Percentiles rank a stretch among this genome's conserved stretches.
Conservation (phyloP, 2,797 vertebrate species). For the Diglossa cyanea region DNA sequence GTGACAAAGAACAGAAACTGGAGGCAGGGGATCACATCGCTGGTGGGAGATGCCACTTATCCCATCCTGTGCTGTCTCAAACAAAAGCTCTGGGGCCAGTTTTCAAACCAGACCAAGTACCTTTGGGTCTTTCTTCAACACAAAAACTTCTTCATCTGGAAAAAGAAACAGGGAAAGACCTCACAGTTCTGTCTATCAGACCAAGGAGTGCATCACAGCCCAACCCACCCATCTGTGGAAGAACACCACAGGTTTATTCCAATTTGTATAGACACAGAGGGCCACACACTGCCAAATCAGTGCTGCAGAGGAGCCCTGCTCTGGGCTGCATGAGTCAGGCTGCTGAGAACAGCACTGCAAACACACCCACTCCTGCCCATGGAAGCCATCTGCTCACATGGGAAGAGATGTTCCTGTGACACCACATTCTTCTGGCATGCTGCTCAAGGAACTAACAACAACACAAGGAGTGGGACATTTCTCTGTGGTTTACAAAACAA, state of each 20-base stretch:
- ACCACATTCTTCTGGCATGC: background rate
- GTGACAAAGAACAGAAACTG: background rate
- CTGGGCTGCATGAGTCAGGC: background rate
- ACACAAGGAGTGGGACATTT: background rate
- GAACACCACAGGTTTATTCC: background rate
- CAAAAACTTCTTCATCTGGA: background rate
- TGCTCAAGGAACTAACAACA: background rate
- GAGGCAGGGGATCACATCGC: background rate
- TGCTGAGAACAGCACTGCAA: background rate
- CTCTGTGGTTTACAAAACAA: slow-evolving; percentile 17
- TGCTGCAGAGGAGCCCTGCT: background rate
- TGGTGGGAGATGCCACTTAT: background rate
- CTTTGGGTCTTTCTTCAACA: background rate
- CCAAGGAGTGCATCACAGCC: background rate
- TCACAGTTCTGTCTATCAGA: background rate
- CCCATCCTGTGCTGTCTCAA: background rate
- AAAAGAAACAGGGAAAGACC: background rate
- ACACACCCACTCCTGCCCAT: background rate
- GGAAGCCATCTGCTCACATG: background rate
- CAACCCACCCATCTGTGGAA: background rate
- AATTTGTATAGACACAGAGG: background rate
- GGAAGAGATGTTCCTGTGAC: background rate
- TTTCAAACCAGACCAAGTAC: background rate
- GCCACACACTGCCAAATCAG: background rate
- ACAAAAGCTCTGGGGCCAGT: background rate